Base-by-base conservation (phyloP, 2,888 invertebrate species). In the Drosophila greeni region DNA sequence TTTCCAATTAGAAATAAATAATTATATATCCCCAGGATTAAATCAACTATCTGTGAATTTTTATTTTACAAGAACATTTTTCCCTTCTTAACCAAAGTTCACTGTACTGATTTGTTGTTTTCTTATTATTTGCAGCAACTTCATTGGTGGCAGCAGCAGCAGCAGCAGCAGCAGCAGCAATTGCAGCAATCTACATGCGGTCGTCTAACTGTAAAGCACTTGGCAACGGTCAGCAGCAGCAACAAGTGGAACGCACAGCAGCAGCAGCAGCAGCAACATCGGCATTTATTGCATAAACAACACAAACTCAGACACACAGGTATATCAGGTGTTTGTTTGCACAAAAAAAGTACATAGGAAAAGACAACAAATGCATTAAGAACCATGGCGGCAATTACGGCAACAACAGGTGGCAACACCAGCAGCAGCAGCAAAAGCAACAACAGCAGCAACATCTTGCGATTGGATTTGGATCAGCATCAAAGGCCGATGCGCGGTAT, bases 161-260 rank as follows among this genome's bases (percentile, higher is more conserved):
- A 33, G 18, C 33, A 55, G 7, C 33, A 23, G 53, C 54, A 34
- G 24, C 54, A 55, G 26, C 54, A 18, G 20, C 36, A 53, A 53
- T 29, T 69, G 68, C 78, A 77, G 81, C 53, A 62, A 72, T 79
- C 69, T 81, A 66, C 75, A 76, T 68, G 79, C 79, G 67, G 73
- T 65, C 72, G 64, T 69, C 70, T 82, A 78, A 78, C 83, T 74
- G 78, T 82, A 76, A 72, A 70, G 34, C 54, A 65, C 74, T 72
- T 57, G 58, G 66, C 75, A 78, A 73, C 71, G 79, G 83, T 82
- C 77, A 76, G 39, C 67, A 59, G 39, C 56, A 69, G 51, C 66
- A 56, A 56, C 66, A 65, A 67, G 67, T 64, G 71, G 54, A 61
- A 53, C 62, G 34, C 49, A 59, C 68, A 75, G 29, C 55, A 61